Evolutionary conservation across 2,888 invertebrate genomes (phyloP).

Genomic region (Ornithoptera priamus): DNA sequence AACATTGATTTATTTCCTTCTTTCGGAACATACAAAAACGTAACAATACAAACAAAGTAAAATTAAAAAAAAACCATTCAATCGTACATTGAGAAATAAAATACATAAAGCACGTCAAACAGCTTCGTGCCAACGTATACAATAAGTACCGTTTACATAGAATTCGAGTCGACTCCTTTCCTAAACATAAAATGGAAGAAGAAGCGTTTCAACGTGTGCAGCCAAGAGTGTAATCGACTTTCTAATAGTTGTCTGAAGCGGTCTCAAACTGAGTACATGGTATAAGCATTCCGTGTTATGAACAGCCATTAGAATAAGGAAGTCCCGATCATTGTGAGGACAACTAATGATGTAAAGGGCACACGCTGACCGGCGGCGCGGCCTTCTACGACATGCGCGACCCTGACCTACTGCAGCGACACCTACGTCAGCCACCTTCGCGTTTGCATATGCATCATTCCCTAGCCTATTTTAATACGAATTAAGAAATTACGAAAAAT

Average conservation of each 20-base stretch:
- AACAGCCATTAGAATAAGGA: constrained; percentile 69
- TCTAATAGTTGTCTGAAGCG: constrained; percentile 77
- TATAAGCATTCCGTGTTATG: constrained; percentile 77
- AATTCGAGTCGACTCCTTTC: constrained; percentile 61
- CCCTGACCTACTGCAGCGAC: constrained; percentile 52
- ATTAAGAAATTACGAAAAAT: constrained; percentile 48
- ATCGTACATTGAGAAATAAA: constrained; percentile 66
- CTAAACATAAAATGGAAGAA: constrained; percentile 78
- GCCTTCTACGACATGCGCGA: constrained; percentile 43
- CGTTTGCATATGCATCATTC: constrained; percentile 46
- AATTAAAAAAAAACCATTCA: constrained; percentile 69
- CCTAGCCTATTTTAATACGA: constrained; percentile 45
- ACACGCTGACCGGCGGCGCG: constrained; percentile 42
- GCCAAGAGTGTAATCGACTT: constrained; percentile 78
- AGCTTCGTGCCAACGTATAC: constrained; percentile 76
- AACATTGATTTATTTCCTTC: constrained; percentile 7
- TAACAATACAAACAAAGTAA: constrained; percentile 52
- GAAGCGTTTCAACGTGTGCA: constrained; percentile 76
- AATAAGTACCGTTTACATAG: constrained; percentile 60
- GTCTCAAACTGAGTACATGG: constrained; percentile 62
- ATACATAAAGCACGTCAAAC: constrained; percentile 79
- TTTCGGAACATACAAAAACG: constrained; percentile 19
- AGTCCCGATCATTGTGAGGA: constrained; percentile 52
- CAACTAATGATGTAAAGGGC: constrained; percentile 46
- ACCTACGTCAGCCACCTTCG: constrained; percentile 27